A percentile compares a stretch with the other conserved stretches of the same genome.
These are phyloP conservation scores for Zonotrichia leucophrys DNA, from an alignment of 2,113 vertebrate genomes.

Conservation along the genomic window DNA sequence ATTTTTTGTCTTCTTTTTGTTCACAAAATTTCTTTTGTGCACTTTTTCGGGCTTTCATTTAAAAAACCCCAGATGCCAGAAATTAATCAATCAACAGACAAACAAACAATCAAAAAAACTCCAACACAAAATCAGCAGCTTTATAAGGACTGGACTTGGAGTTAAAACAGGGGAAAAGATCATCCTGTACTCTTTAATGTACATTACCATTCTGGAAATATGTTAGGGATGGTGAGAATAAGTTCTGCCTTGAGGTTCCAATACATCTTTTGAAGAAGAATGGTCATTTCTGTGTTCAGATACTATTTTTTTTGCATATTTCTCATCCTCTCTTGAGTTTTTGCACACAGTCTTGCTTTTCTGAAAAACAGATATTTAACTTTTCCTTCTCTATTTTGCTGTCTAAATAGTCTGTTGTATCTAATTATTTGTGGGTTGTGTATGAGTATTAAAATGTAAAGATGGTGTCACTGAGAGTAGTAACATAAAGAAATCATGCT, in stretches of 20 bases:
- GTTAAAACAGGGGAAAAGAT: background rate
- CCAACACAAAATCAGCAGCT: fast-evolving
- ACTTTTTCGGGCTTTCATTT: background rate
- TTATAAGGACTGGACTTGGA: background rate
- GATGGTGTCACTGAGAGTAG: background rate
- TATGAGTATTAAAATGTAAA: background rate
- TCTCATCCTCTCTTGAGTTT: background rate
- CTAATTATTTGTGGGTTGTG: background rate
- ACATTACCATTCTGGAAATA: background rate
- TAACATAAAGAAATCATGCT: background rate
- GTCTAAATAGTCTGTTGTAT: background rate
- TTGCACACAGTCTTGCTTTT: background rate
- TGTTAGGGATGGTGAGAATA: background rate
- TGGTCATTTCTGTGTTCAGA: background rate
- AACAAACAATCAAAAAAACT: no score
- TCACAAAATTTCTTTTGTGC: background rate
- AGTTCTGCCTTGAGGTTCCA: background rate
- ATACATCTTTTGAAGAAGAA: background rate
- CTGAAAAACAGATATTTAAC: background rate
- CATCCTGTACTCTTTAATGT: background rate
- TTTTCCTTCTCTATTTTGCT: background rate
- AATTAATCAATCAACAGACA: background rate
- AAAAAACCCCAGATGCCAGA: background rate
- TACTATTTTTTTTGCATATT: background rate
- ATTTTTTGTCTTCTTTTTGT: background rate